A percentile compares a stretch with the other conserved stretches of the same genome.
Evolutionary conservation across 2,113 vertebrate species (phyloP).

Genomic region (Bubalus kerabau): DNA sequence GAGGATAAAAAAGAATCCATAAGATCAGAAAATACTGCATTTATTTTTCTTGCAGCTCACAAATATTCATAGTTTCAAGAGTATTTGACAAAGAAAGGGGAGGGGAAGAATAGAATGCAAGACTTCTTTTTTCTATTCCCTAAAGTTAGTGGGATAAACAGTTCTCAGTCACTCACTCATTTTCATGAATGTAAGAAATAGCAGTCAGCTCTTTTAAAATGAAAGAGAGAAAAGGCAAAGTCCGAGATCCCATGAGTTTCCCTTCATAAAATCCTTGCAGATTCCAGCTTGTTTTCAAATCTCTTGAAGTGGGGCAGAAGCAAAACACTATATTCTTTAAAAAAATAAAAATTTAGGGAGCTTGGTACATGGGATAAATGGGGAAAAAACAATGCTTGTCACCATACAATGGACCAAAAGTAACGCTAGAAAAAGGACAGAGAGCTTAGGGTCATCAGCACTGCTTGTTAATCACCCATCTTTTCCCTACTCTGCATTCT

Average conservation of each 20-base stretch:
- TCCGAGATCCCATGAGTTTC: background rate
- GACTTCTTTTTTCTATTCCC: background rate
- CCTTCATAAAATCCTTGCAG: background rate
- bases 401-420: background rate
- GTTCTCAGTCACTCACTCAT: background rate
- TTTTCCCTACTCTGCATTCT: background rate
- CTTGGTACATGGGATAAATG: background rate
- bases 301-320: background rate
- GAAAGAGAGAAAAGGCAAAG: background rate
- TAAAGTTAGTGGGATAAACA: background rate
- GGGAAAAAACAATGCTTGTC: background rate
- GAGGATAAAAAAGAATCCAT: background rate
- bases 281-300: background rate
- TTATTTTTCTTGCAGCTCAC: slow-evolving; percentile 39
- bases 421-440: background rate
- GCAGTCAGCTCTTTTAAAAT: background rate
- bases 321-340: background rate
- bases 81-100: background rate
- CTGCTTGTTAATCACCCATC: slow-evolving; percentile 20
- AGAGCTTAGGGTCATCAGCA: background rate
- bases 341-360: background rate
- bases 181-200: background rate
- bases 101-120: background rate
- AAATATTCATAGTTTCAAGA: slow-evolving; percentile 28
- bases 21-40: slow-evolving; percentile 8